A percentile compares a stretch with the other conserved stretches of the same genome.
These are phyloP conservation scores for Heterodera carotae DNA, from an alignment of 1,140 invertebrate species.

Conservation along the genomic window DNA sequence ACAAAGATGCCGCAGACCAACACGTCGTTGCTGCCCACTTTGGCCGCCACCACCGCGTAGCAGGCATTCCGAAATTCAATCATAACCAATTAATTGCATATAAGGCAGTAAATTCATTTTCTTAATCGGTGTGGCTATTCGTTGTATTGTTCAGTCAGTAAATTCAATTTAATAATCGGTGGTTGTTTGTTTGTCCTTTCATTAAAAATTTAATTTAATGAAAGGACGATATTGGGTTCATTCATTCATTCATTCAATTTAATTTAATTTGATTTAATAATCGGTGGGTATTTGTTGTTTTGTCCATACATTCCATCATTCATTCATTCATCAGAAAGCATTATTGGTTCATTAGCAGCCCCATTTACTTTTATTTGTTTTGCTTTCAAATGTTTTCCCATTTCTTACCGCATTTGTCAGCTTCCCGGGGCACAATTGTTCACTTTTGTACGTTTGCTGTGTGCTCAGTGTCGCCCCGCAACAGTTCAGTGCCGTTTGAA, in stretches of 20 bases:
- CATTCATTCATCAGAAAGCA: conserved; percentile 14
- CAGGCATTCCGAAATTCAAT: conserved; percentile 50
- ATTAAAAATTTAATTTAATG: too few relatives aligned
- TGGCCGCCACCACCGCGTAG: conserved; percentile 51
- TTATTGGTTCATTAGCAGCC: neutral
- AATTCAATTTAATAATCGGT: too few relatives aligned
- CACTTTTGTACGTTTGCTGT: conserved; percentile 36
- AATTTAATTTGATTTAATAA: too few relatives aligned
- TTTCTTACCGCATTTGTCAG: conserved; percentile 18
- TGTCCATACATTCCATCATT: too few relatives aligned
- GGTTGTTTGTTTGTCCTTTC: too few relatives aligned
- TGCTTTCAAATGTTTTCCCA: neutral
- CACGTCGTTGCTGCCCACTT: conserved; percentile 50
- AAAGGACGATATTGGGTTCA: too few relatives aligned
- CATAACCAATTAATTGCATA: conserved; percentile 7
- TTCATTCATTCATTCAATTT: too few relatives aligned
- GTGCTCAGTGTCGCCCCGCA: conserved; percentile 61
- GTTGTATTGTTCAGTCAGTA: too few relatives aligned
- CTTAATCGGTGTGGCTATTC: too few relatives aligned
- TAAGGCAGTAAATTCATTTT: too few relatives aligned
- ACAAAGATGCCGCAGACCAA: conserved; percentile 53
- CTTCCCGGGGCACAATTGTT: conserved; percentile 34
- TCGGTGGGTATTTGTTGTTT: too few relatives aligned
- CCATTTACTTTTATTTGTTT: neutral
- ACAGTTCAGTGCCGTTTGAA: conserved; percentile 53